A percentile compares a stretch with the other conserved stretches of the same genome.
Conservation (phyloP, 2,113 vertebrate species). For the Triplophysa tibetana region DNA sequence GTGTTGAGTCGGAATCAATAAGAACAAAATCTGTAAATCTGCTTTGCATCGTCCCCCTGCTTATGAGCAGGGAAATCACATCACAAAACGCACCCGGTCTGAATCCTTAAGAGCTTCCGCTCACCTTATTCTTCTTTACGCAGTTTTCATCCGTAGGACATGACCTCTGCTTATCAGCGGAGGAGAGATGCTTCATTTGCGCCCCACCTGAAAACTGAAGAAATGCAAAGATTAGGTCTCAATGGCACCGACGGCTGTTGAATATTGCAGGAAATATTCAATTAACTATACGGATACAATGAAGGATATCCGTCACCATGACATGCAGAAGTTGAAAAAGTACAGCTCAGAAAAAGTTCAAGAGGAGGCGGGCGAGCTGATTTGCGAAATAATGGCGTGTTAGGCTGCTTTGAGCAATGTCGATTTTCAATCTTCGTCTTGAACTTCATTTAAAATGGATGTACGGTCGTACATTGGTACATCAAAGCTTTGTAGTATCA, state of each 20-base stretch:
- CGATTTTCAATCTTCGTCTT: background rate
- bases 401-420: background rate
- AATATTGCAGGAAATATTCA: conserved; percentile 72
- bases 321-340: background rate
- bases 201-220: conserved; percentile 61
- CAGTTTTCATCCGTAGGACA: conserved; percentile 47
- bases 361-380: background rate
- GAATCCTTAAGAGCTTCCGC: conserved; percentile 69
- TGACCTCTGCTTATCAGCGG: conserved; percentile 73
- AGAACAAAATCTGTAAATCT: conserved; percentile 69
- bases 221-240: conserved; percentile 35
- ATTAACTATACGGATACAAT: conserved; percentile 54
- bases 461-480: background rate
- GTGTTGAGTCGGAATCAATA: conserved; percentile 59
- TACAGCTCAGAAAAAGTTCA: background rate
- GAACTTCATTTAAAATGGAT: background rate
- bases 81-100: conserved; percentile 68
- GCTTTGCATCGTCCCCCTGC: conserved; percentile 67
- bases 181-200: conserved; percentile 65
- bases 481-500: conserved; percentile 35
- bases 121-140: conserved; percentile 63
- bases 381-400: background rate
- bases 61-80: conserved; percentile 61
- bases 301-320: background rate
- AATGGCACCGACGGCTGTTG: conserved; percentile 62